These are phyloP conservation scores for Physeter macrocephalus DNA, from an alignment of 2,113 vertebrate genomes.

Conservation along the genomic window DNA sequence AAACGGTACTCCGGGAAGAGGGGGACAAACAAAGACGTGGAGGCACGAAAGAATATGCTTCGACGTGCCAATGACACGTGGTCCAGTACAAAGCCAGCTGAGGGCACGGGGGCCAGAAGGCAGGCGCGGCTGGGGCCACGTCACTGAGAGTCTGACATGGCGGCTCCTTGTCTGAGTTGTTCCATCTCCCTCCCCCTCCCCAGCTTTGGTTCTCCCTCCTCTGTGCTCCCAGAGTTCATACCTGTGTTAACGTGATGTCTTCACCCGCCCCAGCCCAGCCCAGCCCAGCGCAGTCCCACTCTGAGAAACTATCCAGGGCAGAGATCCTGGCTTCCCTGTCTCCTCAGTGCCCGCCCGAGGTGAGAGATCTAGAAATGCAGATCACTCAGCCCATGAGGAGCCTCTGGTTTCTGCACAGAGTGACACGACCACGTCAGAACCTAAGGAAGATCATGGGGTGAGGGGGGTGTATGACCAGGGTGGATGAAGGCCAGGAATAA, in stretches of 20 bases:
- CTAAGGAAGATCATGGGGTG: neutral
- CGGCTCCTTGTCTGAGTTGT: neutral
- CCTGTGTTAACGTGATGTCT: accelerated
- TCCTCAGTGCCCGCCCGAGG: accelerated
- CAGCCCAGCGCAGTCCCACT: neutral
- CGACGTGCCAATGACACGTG: accelerated
- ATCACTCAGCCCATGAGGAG: neutral
- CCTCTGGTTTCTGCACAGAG: neutral
- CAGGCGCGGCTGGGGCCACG: neutral
- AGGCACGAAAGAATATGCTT: accelerated
- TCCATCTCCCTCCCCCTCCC: neutral
- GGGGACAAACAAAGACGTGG: accelerated
- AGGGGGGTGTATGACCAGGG: neutral
- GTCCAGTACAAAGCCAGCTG: too few relatives aligned
- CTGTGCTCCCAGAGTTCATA: neutral
- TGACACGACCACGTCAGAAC: neutral
- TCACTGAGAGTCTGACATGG: neutral
- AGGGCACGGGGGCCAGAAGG: accelerated
- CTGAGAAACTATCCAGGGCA: neutral
- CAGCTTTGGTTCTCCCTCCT: neutral
- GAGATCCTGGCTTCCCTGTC: neutral
- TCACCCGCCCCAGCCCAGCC: neutral
- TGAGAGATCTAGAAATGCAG: neutral
- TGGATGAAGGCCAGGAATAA: neutral
- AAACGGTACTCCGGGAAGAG: neutral